These are phyloP conservation scores for Andricus curvator DNA, from an alignment of 2,888 invertebrate species.

Conservation along the genomic window DNA sequence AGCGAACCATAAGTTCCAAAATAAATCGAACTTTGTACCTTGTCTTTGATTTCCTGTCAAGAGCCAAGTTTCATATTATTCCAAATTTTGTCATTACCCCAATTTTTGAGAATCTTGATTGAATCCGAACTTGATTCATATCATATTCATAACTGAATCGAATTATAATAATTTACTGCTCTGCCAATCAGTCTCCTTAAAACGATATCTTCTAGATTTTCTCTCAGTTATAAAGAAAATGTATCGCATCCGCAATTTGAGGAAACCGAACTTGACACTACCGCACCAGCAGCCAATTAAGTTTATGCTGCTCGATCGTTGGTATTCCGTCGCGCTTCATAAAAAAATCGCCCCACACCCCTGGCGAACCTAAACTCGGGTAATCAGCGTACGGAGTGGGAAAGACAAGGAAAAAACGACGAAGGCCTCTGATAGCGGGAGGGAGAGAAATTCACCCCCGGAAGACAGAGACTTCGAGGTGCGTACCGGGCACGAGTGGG, in stretches of 20 bases:
- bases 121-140: too few relatives aligned
- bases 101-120: too few relatives aligned
- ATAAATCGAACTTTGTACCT: too few relatives aligned
- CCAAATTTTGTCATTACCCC: too few relatives aligned
- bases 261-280: background rate
- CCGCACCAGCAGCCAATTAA: constrained; percentile 48
- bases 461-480: constrained; percentile 46
- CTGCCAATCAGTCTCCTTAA: too few relatives aligned
- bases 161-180: too few relatives aligned
- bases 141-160: too few relatives aligned
- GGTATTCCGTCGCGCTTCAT: constrained; percentile 63
- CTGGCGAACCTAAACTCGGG: constrained; percentile 60
- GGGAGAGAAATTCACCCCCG: constrained; percentile 40
- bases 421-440: constrained; percentile 47
- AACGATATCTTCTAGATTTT: too few relatives aligned
- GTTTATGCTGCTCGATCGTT: constrained; percentile 55
- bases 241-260: background rate
- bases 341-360: constrained; percentile 50
- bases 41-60: too few relatives aligned
- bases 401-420: constrained; percentile 44
- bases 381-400: constrained; percentile 44
- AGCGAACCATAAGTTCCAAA: too few relatives aligned
- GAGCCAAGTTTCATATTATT: too few relatives aligned
- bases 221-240: background rate
- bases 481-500: constrained; percentile 64